Evolutionary conservation across 2,113 vertebrate genomes (phyloP), one percentile per base, ranked within the genome.

Genomic region (Ochotona curzoniae): DNA sequence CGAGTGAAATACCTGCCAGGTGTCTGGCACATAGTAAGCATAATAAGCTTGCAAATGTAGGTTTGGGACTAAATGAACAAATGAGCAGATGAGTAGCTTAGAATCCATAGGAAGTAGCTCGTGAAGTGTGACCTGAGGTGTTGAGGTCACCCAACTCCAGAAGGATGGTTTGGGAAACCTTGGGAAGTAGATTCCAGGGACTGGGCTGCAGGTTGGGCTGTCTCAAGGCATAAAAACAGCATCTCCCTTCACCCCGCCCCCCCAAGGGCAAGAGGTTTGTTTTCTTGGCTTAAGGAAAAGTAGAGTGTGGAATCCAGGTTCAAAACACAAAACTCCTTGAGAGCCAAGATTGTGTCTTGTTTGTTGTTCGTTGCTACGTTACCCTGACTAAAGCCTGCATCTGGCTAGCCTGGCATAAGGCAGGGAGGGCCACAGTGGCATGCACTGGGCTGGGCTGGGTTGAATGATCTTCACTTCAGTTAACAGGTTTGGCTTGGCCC

Each of bases 41-140:
- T 26, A 57, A 57, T 57, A 57, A 57, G 18, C 18, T 14, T 20
- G 14, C 90, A 26, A 8, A 0, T 63, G 35, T 3, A 73, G 23
- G n/a, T 87, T 61, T 89, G 32, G 87, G 88, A 86, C 81, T 71
- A 73, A 63, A 70, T 20, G 47, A 88, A 61, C 20, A 10, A 81
- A 75, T 38, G 30, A 57, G 44, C 47, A 54, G 78, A 51, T 54
- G 32, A 83, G 44, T 49, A 30, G 47, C 69, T 85, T 64, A n/a
- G 63, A 23, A 83, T 17, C 30, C 67, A 38, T 13, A 51, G 17
- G 32, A 78, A 63, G 26, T 26, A n/a, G 23, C 87, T 71, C 47
- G 61, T 71, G 25, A 64, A 87, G n/a, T 69, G 70, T 14, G 26
- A 3, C n/a, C 86, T 57, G 60, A 79, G 76, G n/a, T 57, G 49